Conservation (phyloP, 2,888 invertebrate species). For the Yponomeuta plumbellus region DNA sequence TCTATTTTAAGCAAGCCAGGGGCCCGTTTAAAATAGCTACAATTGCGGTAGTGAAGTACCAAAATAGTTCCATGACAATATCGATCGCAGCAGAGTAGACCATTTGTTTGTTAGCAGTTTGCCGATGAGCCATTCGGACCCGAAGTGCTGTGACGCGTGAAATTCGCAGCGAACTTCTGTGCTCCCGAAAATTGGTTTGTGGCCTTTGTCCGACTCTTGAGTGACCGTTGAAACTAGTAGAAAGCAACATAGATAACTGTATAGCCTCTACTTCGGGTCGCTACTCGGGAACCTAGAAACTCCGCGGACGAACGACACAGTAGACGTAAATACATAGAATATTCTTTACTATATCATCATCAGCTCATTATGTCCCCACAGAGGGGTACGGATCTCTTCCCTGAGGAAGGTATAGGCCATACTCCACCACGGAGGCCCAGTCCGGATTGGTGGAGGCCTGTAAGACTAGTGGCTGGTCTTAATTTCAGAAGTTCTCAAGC, state of each 20-base stretch:
- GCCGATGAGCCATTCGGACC: background rate
- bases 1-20: too few species aligned
- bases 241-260: background rate
- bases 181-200: slow-evolving; percentile 11
- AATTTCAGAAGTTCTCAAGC: too few species aligned
- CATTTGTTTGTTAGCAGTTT: background rate
- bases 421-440: too few species aligned
- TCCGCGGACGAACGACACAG: background rate
- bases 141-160: slow-evolving; percentile 4
- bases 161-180: slow-evolving; percentile 7
- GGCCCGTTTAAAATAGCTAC: too few species aligned
- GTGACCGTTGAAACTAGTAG: slow-evolving; percentile 5
- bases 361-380: too few species aligned
- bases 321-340: background rate
- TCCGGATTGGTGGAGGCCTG: too few species aligned
- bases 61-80: background rate
- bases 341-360: too few species aligned
- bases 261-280: background rate
- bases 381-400: too few species aligned
- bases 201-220: slow-evolving; percentile 2
- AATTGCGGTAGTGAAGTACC: too few species aligned
- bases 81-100: background rate
- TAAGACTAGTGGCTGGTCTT: too few species aligned
- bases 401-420: too few species aligned
- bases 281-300: background rate